A percentile compares a stretch with the other conserved stretches of the same genome.
These are phyloP conservation scores for Lottia scabra DNA, from an alignment of 2,888 invertebrate genomes.

Conservation along the genomic window DNA sequence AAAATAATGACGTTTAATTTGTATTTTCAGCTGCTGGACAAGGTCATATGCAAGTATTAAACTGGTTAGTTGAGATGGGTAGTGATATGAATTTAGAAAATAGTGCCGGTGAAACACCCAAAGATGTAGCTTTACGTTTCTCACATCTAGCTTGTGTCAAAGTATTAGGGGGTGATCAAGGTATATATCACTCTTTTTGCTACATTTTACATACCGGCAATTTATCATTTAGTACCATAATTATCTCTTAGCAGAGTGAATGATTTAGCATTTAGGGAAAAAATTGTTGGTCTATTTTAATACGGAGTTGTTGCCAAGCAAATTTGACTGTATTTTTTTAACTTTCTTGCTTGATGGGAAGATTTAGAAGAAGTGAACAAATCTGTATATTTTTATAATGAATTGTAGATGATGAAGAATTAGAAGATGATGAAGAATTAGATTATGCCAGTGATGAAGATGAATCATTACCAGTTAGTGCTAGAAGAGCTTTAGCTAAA, in stretches of 20 bases:
- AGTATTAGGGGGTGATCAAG: constrained; percentile 52
- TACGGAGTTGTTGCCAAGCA: no score
- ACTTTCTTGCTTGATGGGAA: no score
- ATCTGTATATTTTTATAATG: no score
- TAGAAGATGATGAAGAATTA: constrained; percentile 15
- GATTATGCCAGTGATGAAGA: constrained; percentile 10
- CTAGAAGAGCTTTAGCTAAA: neutral
- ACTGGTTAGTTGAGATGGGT: constrained; percentile 70
- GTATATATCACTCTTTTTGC: neutral
- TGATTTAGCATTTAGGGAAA: no score
- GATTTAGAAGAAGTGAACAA: no score
- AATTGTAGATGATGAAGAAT: constrained; percentile 14
- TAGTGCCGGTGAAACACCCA: constrained; percentile 66
- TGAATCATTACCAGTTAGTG: neutral
- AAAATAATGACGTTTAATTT: no score
- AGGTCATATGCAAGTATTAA: constrained; percentile 67
- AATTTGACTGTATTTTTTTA: no score
- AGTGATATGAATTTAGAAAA: constrained; percentile 66
- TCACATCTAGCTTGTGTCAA: constrained; percentile 67
- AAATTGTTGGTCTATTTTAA: no score
- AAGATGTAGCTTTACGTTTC: constrained; percentile 67
- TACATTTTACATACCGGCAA: no score
- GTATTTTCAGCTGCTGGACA: constrained; percentile 66
- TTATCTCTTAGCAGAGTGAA: no score
- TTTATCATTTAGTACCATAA: no score